Evolutionary conservation across 2,797 vertebrate species (phyloP).

Genomic region (Numenius phaeopus): DNA sequence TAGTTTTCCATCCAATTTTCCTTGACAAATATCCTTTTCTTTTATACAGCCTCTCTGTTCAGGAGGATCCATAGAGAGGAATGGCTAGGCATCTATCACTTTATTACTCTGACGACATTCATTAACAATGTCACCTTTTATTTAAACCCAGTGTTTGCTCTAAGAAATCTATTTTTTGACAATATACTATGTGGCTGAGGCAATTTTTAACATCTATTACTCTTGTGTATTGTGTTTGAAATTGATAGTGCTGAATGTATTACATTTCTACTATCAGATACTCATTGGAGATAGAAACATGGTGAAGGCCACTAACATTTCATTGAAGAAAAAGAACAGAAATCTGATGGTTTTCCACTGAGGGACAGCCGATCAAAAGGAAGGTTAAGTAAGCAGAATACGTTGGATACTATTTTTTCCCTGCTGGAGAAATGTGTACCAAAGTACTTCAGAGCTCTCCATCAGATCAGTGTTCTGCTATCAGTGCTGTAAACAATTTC

Average conservation of each 20-base stretch:
- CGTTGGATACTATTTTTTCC: not conserved
- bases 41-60: not conserved
- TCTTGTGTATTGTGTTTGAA: conserved; percentile 31
- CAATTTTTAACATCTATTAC: conserved; percentile 52
- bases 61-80: not conserved
- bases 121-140: conserved; percentile 53
- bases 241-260: conserved; percentile 19
- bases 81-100: not conserved
- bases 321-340: not conserved
- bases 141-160: conserved; percentile 36
- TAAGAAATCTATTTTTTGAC: conserved; percentile 50
- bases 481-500: not conserved
- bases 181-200: not conserved
- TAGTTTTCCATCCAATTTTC: conserved; percentile 1
- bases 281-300: not conserved
- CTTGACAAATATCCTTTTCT: not conserved
- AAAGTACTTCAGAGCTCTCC: not conserved
- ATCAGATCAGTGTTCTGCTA: not conserved
- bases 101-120: not conserved
- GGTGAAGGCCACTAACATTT: not conserved
- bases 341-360: conserved; percentile 9
- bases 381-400: conserved; percentile 33
- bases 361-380: conserved; percentile 2
- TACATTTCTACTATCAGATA: not conserved
- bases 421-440: not conserved